Percentiles rank a stretch among this genome's conserved stretches.
phyloP scores from a whole-genome alignment of 2,888 invertebrate genomes.

The Spicauda simplicius region DNA sequence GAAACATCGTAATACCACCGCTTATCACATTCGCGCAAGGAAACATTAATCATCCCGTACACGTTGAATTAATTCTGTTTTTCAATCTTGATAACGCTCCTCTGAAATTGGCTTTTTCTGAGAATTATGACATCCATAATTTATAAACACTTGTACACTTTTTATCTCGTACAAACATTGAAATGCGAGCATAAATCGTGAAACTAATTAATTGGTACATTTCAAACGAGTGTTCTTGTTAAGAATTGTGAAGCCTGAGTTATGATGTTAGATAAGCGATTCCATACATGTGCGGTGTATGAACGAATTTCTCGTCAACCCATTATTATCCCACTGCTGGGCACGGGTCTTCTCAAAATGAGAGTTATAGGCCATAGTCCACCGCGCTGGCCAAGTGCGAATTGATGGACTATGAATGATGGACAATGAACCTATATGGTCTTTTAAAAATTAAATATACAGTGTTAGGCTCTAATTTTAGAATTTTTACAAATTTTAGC shows the following conservation, averaged over 20 bases:
- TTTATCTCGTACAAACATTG: slow-evolving; percentile 16
- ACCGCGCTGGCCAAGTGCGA: too few species aligned
- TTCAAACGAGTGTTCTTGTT: not conserved
- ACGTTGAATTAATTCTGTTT: slow-evolving; percentile 49
- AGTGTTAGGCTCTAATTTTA: too few species aligned
- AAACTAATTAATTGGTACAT: not conserved
- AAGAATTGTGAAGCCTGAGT: not conserved
- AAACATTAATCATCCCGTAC: slow-evolving; percentile 49
- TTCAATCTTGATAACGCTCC: slow-evolving; percentile 41
- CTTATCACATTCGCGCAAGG: slow-evolving; percentile 12
- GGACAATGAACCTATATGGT: too few species aligned
- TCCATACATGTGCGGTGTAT: too few species aligned
- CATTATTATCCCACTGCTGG: too few species aligned
- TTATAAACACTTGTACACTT: slow-evolving; percentile 32
- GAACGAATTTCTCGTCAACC: too few species aligned
- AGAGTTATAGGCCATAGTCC: too few species aligned
- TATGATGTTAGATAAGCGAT: too few species aligned
- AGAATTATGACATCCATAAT: slow-evolving; percentile 42
- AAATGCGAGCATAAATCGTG: slow-evolving; percentile 16
- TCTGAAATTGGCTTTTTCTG: slow-evolving; percentile 40
- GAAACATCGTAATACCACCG: not conserved
- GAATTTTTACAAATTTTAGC: too few species aligned
- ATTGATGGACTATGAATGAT: too few species aligned
- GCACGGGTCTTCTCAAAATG: too few species aligned
- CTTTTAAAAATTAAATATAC: too few species aligned